These are phyloP conservation scores for Sarotherodon lohbergeri DNA, from an alignment of 2,113 vertebrate genomes.

Conservation along the genomic window DNA sequence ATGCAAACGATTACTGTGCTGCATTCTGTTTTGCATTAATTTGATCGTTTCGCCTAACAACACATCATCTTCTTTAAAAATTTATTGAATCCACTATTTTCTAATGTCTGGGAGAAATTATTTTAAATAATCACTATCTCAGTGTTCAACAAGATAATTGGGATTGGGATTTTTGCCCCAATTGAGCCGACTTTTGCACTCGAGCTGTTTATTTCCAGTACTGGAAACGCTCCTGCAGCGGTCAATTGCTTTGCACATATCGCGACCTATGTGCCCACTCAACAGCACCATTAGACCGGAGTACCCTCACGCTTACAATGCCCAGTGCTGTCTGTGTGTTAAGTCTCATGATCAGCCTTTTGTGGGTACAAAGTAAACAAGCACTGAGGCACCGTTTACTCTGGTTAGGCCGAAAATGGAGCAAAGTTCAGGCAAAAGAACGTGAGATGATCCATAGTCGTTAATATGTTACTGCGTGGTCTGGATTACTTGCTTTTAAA, in stretches of 20 bases:
- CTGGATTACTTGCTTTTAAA: not conserved
- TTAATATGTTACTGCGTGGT: not conserved
- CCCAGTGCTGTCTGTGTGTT: accelerated
- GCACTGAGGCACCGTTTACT: not conserved
- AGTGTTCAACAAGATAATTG: not conserved
- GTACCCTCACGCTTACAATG: not conserved
- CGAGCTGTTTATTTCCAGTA: not conserved
- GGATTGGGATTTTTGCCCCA: not conserved
- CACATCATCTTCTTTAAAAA: not conserved
- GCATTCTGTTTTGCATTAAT: not conserved
- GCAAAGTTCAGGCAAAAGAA: not conserved
- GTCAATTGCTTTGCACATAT: not conserved
- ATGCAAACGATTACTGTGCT: not conserved
- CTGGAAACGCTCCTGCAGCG: accelerated
- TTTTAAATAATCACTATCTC: not conserved
- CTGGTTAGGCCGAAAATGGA: not conserved
- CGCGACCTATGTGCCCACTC: not conserved
- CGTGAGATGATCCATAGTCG: not conserved
- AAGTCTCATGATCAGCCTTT: not conserved
- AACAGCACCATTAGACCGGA: not conserved
- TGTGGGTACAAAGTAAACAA: not conserved
- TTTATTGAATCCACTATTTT: not conserved
- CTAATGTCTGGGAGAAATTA: accelerated
- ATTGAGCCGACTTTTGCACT: accelerated
- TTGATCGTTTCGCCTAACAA: not conserved